A percentile compares a stretch with the other conserved stretches of the same genome.
Conservation (phyloP, 2,797 vertebrate species). For the Aldrovandia affinis region DNA sequence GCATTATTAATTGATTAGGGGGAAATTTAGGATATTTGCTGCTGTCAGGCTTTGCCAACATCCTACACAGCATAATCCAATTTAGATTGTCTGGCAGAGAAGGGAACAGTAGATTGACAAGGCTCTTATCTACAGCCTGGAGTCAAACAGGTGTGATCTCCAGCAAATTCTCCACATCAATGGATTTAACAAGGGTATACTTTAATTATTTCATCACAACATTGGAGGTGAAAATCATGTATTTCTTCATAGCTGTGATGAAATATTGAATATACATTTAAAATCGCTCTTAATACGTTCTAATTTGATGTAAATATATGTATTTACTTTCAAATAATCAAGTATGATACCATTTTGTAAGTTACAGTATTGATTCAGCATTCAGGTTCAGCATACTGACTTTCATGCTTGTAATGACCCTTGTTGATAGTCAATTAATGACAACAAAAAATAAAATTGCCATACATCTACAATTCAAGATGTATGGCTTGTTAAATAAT, state of each 20-base stretch:
- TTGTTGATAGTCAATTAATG: not conserved
- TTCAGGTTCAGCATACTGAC: too few relatives aligned
- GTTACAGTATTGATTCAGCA: not conserved
- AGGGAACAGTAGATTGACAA: conserved; percentile 54
- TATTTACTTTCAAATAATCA: not conserved
- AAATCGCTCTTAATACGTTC: not conserved
- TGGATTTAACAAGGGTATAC: not conserved
- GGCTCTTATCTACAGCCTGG: conserved; percentile 13
- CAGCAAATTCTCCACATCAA: not conserved
- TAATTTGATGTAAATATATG: not conserved
- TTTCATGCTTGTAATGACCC: not conserved
- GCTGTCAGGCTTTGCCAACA: conserved; percentile 55
- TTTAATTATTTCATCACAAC: not conserved
- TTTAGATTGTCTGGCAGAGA: conserved; percentile 66
- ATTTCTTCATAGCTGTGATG: not conserved
- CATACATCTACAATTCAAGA: not conserved
- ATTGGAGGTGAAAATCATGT: not conserved
- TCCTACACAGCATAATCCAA: conserved; percentile 62
- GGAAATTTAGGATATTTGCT: conserved; percentile 50
- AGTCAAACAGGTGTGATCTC: conserved; percentile 17
- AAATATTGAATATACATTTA: not conserved
- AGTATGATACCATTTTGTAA: not conserved
- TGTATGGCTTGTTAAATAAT: not conserved
- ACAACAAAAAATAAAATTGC: not conserved
- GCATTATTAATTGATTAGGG: conserved; percentile 62